phyloP scores from a whole-genome alignment of 2,888 invertebrate species.

The Nomada ferruginata region DNA sequence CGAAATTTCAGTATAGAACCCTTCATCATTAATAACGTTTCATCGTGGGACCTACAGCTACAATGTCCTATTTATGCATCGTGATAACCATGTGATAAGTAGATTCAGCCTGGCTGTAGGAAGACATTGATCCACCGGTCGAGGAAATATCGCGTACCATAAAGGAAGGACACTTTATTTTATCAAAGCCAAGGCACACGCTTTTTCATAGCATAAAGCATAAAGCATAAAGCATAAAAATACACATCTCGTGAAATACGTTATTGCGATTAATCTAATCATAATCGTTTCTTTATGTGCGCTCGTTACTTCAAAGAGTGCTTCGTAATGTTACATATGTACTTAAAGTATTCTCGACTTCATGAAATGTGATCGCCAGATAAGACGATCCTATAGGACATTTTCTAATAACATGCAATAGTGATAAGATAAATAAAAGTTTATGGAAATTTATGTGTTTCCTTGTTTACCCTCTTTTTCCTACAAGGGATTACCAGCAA shows the following conservation, averaged over 20 bases:
- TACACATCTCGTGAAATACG: neutral
- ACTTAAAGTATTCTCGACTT: too few species aligned
- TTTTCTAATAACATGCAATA: too few species aligned
- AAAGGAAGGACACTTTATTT: conserved; percentile 14
- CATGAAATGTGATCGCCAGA: too few species aligned
- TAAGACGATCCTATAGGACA: too few species aligned
- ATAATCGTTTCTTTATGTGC: neutral
- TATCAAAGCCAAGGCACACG: neutral
- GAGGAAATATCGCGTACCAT: conserved; percentile 12
- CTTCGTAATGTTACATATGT: too few species aligned
- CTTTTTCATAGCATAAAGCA: neutral
- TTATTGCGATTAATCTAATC: neutral
- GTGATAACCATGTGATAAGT: conserved; percentile 36
- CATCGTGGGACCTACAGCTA: conserved; percentile 7
- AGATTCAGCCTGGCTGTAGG: conserved; percentile 23
- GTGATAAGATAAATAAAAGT: neutral
- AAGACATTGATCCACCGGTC: conserved; percentile 41
- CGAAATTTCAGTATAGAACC: neutral
- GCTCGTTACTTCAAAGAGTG: neutral
- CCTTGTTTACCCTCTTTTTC: neutral
- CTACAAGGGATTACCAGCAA: too few species aligned
- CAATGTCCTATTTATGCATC: conserved; percentile 12
- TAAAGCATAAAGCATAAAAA: neutral
- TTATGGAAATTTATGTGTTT: neutral
- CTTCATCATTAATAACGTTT: conserved; percentile 19